These are phyloP conservation scores for Drosophila niveifrons DNA, from an alignment of 2,888 invertebrate species.

Conservation along the genomic window DNA sequence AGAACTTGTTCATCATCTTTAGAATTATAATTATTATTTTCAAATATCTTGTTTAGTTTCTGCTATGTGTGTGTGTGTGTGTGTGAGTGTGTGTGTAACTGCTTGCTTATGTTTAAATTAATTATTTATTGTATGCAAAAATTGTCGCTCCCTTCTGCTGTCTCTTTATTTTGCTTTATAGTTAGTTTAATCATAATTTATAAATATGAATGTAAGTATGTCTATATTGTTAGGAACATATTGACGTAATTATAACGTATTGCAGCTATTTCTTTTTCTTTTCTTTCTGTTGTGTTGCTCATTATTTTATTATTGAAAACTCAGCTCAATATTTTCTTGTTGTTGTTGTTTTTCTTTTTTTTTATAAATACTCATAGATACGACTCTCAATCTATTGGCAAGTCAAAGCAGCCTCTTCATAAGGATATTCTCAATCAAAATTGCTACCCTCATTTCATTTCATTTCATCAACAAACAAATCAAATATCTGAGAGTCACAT, in stretches of 20 bases:
- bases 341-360: too few relatives aligned
- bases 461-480: neutral
- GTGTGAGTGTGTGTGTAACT: slow-evolving; percentile 25
- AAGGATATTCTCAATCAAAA: slow-evolving; percentile 1
- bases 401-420: slow-evolving; percentile 54
- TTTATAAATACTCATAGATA: slow-evolving; percentile 1
- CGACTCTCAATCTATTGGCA: slow-evolving; percentile 33
- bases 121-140: slow-evolving; percentile 49
- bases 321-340: slow-evolving; percentile 7
- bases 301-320: slow-evolving; percentile 22
- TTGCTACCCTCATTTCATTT: neutral
- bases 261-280: slow-evolving; percentile 83
- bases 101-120: slow-evolving; percentile 50
- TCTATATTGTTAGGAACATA: slow-evolving; percentile 85
- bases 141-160: slow-evolving; percentile 32
- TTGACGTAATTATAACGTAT: slow-evolving; percentile 86
- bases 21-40: slow-evolving; percentile 14
- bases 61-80: slow-evolving; percentile 37
- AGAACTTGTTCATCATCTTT: slow-evolving; percentile 6
- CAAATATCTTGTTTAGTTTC: slow-evolving; percentile 13
- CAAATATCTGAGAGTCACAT: slow-evolving; percentile 27
- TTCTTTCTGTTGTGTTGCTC: slow-evolving; percentile 25
- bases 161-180: slow-evolving; percentile 33
- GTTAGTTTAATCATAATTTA: slow-evolving; percentile 58
- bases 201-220: slow-evolving; percentile 58